Percentiles rank a stretch among this genome's conserved stretches.
These are phyloP conservation scores for Corythoichthys intestinalis DNA, from an alignment of 2,113 vertebrate genomes.

Conservation along the genomic window DNA sequence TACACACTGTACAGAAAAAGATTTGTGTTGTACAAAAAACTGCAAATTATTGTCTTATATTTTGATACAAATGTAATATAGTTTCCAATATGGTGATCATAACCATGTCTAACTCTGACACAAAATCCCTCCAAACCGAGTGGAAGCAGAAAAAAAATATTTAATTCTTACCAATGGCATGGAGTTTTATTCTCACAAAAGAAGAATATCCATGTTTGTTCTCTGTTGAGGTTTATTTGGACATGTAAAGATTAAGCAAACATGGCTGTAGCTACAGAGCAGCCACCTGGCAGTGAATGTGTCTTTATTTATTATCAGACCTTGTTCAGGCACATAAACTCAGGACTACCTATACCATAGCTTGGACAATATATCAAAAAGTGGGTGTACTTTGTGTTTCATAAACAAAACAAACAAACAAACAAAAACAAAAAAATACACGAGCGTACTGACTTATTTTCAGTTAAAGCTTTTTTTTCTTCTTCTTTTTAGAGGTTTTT, in stretches of 20 bases:
- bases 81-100: constrained; percentile 12
- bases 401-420: background rate
- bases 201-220: too few species aligned
- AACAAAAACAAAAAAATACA: constrained; percentile 24
- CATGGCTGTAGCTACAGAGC: constrained; percentile 25
- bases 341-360: background rate
- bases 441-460: constrained; percentile 25
- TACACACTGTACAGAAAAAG: background rate
- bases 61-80: constrained; percentile 38
- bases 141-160: background rate
- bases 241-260: constrained; percentile 13
- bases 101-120: too few species aligned
- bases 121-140: constrained; percentile 17
- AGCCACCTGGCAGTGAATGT: background rate
- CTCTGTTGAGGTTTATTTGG: too few species aligned
- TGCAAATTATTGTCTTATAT: constrained; percentile 9
- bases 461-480: constrained; percentile 30
- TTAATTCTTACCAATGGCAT: too few species aligned
- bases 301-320: too few species aligned
- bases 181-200: too few species aligned
- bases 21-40: too few species aligned
- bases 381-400: constrained; percentile 6
- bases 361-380: constrained; percentile 9
- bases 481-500: constrained; percentile 7
- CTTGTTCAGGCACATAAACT: constrained; percentile 44